Evolutionary conservation across 2,888 invertebrate species (phyloP).

Genomic region (Hartigia nigra): DNA sequence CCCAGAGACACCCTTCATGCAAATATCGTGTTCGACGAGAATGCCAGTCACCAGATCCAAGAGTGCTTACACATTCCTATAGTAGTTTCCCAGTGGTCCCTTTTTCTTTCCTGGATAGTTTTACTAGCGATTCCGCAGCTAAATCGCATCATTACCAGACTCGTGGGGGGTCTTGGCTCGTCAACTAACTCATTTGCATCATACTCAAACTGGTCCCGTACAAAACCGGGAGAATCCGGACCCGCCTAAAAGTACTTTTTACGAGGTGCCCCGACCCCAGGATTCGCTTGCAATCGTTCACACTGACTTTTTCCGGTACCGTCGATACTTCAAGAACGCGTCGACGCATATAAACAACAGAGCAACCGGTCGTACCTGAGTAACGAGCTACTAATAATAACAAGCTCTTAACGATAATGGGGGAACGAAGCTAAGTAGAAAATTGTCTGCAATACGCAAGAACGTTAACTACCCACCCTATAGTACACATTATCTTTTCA

Average conservation of each 20-base stretch:
- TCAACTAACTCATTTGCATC: conserved; percentile 58
- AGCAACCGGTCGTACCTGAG: conserved; percentile 30
- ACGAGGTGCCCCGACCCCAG: conserved; percentile 28
- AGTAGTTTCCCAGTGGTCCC: neutral
- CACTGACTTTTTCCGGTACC: neutral
- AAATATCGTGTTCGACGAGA: conserved; percentile 25
- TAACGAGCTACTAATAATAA: conserved; percentile 54
- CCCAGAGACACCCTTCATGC: conserved; percentile 24
- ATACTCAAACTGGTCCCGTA: conserved; percentile 44
- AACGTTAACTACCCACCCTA: neutral
- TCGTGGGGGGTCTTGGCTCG: conserved; percentile 29
- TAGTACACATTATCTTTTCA: neutral
- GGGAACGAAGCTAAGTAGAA: conserved; percentile 30
- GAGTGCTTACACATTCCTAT: neutral
- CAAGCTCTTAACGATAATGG: conserved; percentile 55
- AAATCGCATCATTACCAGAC: conserved; percentile 63
- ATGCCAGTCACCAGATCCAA: neutral
- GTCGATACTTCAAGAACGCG: neutral
- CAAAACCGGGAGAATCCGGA: conserved; percentile 10
- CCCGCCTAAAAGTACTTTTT: conserved; percentile 41
- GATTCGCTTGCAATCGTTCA: neutral
- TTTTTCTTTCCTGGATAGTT: conserved; percentile 27
- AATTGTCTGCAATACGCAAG: neutral
- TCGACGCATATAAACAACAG: neutral
- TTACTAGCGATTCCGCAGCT: conserved; percentile 57